Conservation (phyloP, 2,797 vertebrate species). For the Cirrhinus mrigala region DNA sequence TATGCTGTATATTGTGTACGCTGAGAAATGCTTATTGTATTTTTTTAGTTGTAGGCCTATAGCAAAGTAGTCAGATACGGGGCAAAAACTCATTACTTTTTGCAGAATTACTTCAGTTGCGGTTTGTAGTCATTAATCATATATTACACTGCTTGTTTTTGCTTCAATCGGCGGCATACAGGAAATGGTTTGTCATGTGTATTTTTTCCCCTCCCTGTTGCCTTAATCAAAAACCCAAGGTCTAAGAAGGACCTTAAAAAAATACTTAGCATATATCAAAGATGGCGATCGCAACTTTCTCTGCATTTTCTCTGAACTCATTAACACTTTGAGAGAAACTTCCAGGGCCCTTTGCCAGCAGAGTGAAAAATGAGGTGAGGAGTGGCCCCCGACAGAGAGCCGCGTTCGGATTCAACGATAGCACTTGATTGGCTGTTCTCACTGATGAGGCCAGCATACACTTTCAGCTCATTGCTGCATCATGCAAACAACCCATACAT, state of each 20-base stretch:
- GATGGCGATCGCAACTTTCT: conserved; percentile 52
- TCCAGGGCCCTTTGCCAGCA: conserved; percentile 67
- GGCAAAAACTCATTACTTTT: conserved; percentile 37
- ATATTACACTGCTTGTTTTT: conserved; percentile 35
- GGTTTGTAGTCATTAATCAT: conserved; percentile 42
- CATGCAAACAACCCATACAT: conserved; percentile 60
- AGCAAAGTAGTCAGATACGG: conserved; percentile 4
- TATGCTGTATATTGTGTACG: not conserved
- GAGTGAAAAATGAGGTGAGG: conserved; percentile 69
- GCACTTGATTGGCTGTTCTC: conserved; percentile 54
- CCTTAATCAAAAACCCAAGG: conserved; percentile 51
- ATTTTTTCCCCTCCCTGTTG: conserved; percentile 5
- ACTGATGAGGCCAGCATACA: conserved; percentile 58
- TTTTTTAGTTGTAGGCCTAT: not conserved
- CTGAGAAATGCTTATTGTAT: not conserved
- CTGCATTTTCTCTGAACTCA: conserved; percentile 56
- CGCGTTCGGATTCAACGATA: conserved; percentile 57
- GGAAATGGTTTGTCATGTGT: conserved; percentile 21
- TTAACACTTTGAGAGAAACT: conserved; percentile 66
- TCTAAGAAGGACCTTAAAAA: conserved; percentile 53
- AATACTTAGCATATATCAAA: conserved; percentile 55
- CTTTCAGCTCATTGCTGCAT: conserved; percentile 40
- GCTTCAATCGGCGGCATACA: not conserved
- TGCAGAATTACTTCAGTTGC: conserved; percentile 28
- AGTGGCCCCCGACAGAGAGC: conserved; percentile 60